Base-by-base conservation (phyloP, 2,113 vertebrate species). In the Anhinga anhinga region DNA sequence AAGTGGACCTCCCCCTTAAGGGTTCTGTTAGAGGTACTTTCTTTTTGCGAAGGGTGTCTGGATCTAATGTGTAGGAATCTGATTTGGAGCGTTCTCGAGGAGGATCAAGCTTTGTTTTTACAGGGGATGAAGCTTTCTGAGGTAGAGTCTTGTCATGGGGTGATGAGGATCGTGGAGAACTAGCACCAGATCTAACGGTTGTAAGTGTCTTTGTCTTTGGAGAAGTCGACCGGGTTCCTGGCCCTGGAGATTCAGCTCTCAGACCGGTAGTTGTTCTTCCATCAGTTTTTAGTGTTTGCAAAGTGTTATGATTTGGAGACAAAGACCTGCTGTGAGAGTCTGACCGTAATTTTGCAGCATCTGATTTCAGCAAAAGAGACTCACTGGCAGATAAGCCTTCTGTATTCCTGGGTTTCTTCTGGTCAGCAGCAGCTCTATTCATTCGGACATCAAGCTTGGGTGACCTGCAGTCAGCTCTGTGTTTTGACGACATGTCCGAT, bases 51-150 rank as follows among this genome's bases (percentile, higher is more conserved):
- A 99, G 98, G 1, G 99, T 99, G 85, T 99, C 99, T 69, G 99
- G 99, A 94, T 99, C 99, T 85, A 99, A 98, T 0, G 99, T 99
- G 85, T 99, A 99, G 8, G 99, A 99, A 97, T 99, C 99, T 8
- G 99, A 99, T 85, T 99, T 99, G 89, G 99, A 99, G 89, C 99
- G 98, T 85, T 99, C 99, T 78, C 99, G 98, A 91, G 99, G 99
- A 93, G 99, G 99, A 95, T 99, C 99, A 21, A 99, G 98, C 47
- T 98, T 99, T 72, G 98, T 98, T 98, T 99, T 99, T 42, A 99
- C 98, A 32, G 99, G 98, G 66, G 98, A 97, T 74, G 98, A 97
- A 76, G 98, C 97, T 98, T 99, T 99, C 74, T 99, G 98, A 97
- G 98, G 98, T 97, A 99, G 98, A 91, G 98, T 99, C 98, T 99